Conservation (phyloP, 1,140 invertebrate species). For the Amyelois transitella region DNA sequence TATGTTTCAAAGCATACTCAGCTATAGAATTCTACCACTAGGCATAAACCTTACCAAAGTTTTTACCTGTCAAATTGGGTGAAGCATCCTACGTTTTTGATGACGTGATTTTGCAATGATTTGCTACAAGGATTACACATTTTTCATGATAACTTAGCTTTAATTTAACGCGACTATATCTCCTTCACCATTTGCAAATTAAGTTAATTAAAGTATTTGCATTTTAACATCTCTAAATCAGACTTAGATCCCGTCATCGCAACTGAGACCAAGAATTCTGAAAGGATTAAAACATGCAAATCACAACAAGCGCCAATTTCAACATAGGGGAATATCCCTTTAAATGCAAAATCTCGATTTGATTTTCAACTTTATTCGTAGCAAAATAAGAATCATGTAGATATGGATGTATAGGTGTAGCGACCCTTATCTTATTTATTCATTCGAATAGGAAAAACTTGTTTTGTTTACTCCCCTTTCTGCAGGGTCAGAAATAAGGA, state of each 20-base stretch:
- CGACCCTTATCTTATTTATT: conserved; percentile 72
- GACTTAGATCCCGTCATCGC: conserved; percentile 26
- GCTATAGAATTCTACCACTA: too few species aligned
- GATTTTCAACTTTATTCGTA: neutral
- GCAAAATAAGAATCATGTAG: conserved; percentile 2
- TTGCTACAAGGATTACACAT: too few species aligned
- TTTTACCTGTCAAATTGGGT: too few species aligned
- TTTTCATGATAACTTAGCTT: too few species aligned
- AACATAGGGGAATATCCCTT: conserved; percentile 49
- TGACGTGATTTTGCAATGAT: too few species aligned
- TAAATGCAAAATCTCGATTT: neutral
- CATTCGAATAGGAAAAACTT: conserved; percentile 66
- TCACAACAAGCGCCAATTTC: conserved; percentile 58
- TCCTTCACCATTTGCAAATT: neutral
- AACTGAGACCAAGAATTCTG: conserved; percentile 41
- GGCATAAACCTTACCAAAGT: too few species aligned
- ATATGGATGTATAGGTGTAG: conserved; percentile 18
- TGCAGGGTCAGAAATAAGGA: conserved; percentile 42
- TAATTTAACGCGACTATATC: neutral
- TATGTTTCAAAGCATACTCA: too few species aligned
- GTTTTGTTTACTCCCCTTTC: conserved; percentile 65
- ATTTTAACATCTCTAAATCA: conserved; percentile 5
- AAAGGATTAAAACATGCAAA: conserved; percentile 73
- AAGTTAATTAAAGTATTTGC: neutral
- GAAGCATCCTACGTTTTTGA: too few species aligned